Base-by-base conservation (phyloP, 2,113 vertebrate genomes). In the Vidua macroura region DNA sequence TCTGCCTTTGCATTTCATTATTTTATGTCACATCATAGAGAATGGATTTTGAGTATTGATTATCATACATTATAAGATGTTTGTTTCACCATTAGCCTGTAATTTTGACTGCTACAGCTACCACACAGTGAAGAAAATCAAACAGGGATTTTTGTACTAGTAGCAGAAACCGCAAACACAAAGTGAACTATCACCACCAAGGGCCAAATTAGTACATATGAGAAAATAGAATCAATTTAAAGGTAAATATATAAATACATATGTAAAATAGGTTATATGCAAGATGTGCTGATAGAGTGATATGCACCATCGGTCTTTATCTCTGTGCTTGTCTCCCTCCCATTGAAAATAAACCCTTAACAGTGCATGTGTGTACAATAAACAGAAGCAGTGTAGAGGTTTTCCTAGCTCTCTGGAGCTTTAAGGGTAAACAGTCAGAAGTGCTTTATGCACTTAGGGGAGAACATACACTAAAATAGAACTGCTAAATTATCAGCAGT, bases 1-100 rank as follows among this genome's bases (percentile, higher is more conserved):
- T 80, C 35, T 31, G 49, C 83, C 35, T 86, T 93, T 95, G 95
- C 79, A 73, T 48, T 94, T 86, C 62, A 76, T 17, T 95, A 60
- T 77, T 96, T 96, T 92, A 89, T 97, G 83, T 96, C 93, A 87
- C 67, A 94, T 87, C 67, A 53, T 35, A 84, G 75, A 66, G 88
- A 97, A 92, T 0, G 18, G 81, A 95, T 95, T 96, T 97, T 76
- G n/a, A 80, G 75, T 96, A 97, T 97, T 97, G 97, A 98, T 97
- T 96, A 93, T 86, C 83, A 96, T 90, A 94, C 43, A 95, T 96
- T 97, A 96, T 68, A 95, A 96, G 44, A 74, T 93, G 56, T 83
- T 96, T 16, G 14, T 91, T 58, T 97, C 76, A 78, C 44, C 52
- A 96, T 97, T 97, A 96, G 63, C 68, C 80, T 86, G 30, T 81